phyloP scores from a whole-genome alignment of 1,140 invertebrate genomes.

The Nymphalis io region DNA sequence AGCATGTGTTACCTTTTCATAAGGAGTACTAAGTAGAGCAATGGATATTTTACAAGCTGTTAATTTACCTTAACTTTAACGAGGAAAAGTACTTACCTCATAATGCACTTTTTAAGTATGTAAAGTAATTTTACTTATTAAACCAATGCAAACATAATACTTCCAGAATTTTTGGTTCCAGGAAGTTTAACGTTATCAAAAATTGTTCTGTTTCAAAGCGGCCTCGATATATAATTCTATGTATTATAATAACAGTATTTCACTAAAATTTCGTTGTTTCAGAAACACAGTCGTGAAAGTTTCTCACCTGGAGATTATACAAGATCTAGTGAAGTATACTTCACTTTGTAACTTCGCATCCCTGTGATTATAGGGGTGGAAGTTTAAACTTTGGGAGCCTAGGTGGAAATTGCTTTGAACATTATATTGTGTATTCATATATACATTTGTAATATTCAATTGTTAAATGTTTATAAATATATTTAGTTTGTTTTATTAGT shows the following conservation, averaged over 20 bases:
- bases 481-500: not conserved
- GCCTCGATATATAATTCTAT: not conserved
- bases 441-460: constrained; percentile 7
- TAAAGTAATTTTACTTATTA: too few species aligned
- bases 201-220: not conserved
- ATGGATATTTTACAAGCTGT: too few species aligned
- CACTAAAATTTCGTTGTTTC: constrained; percentile 9
- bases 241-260: not conserved
- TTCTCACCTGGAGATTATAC: constrained; percentile 26
- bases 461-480: not conserved
- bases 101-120: too few species aligned
- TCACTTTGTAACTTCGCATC: constrained; percentile 23
- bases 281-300: constrained; percentile 22
- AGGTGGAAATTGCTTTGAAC: constrained; percentile 5
- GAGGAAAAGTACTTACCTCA: too few species aligned
- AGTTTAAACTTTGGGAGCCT: constrained; percentile 8
- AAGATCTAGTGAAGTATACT: constrained; percentile 21
- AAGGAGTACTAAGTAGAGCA: too few species aligned
- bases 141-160: too few species aligned
- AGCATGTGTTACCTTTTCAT: too few species aligned
- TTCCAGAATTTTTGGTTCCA: too few species aligned
- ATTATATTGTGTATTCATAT: constrained; percentile 10
- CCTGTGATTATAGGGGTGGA: constrained; percentile 27
- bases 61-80: too few species aligned
- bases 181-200: too few species aligned